These are phyloP conservation scores for Siphamia tubifer DNA, from an alignment of 2,113 vertebrate species.

Conservation along the genomic window DNA sequence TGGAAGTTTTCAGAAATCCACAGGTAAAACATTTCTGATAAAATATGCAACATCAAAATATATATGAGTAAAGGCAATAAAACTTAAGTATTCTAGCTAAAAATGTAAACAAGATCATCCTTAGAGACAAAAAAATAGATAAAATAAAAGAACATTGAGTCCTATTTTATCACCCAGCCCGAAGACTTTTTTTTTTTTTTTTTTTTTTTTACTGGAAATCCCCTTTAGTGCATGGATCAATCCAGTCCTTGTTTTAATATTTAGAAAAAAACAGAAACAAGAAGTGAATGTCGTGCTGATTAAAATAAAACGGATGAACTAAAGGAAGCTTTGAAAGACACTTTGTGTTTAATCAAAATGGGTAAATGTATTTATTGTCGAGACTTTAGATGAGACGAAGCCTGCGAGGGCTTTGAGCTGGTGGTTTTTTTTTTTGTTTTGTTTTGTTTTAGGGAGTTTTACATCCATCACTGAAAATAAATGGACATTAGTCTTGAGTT, in stretches of 20 bases:
- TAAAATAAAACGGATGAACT: neutral
- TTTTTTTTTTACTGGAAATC: neutral
- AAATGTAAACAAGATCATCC: no score
- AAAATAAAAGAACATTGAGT: neutral
- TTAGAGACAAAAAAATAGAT: neutral
- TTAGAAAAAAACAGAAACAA: neutral
- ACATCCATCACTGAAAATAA: neutral
- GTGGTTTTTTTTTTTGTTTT: no score
- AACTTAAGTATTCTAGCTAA: no score
- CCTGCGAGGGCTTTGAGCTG: neutral
- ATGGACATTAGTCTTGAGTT: no score
- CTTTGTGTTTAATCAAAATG: slow-evolving; percentile 17
- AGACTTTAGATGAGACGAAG: neutral
- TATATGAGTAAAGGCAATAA: no score
- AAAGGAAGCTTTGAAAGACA: neutral
- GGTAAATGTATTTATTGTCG: slow-evolving; percentile 47
- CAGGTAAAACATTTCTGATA: no score
- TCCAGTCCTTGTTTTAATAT: neutral
- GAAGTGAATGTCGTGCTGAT: neutral
- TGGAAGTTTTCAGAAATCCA: no score
- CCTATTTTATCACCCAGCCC: neutral
- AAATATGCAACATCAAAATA: no score
- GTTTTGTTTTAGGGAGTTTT: neutral
- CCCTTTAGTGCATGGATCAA: neutral
- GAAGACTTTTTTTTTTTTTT: neutral